Percentiles rank a stretch among this genome's conserved stretches.
Conservation (phyloP, 2,113 vertebrate species). For the Lutjanus erythropterus region DNA sequence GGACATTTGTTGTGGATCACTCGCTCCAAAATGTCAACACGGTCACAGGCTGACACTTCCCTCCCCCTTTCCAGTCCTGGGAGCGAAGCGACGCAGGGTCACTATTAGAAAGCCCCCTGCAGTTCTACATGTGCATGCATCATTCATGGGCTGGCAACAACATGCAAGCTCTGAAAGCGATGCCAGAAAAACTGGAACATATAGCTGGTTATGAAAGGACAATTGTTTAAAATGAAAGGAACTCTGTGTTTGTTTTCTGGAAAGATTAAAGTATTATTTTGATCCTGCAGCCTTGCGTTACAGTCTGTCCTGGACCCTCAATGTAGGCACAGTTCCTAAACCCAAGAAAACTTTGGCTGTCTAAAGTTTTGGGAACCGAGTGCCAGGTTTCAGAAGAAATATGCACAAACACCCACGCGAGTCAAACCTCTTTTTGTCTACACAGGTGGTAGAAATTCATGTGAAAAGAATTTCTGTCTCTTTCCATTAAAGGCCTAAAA, state of each 20-base stretch:
- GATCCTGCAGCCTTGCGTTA: background rate
- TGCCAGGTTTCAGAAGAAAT: conserved; percentile 36
- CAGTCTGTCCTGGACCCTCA: conserved; percentile 17
- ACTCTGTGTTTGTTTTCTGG: background rate
- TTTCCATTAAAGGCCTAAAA: background rate
- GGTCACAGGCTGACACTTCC: conserved; percentile 56
- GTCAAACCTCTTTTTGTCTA: conserved; percentile 9
- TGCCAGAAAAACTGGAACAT: conserved; percentile 12
- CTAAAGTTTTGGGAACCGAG: conserved; percentile 31
- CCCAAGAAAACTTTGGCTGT: conserved; percentile 30
- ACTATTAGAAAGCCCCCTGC: conserved; percentile 50
- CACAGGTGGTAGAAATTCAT: conserved; percentile 32
- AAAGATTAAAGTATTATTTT: background rate
- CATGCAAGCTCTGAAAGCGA: background rate
- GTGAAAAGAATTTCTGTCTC: background rate
- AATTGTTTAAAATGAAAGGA: background rate
- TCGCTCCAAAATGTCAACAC: conserved; percentile 80
- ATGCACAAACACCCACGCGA: conserved; percentile 25
- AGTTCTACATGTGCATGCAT: conserved; percentile 56
- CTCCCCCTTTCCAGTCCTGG: background rate
- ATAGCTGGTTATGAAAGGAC: background rate
- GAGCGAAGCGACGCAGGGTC: conserved; percentile 45
- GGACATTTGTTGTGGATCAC: conserved; percentile 74
- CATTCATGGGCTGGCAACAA: conserved; percentile 49
- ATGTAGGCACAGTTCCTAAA: conserved; percentile 11